A percentile compares a stretch with the other conserved stretches of the same genome.
Evolutionary conservation across 2,888 invertebrate species (phyloP).

Genomic region (Azorinus chamasolen): DNA sequence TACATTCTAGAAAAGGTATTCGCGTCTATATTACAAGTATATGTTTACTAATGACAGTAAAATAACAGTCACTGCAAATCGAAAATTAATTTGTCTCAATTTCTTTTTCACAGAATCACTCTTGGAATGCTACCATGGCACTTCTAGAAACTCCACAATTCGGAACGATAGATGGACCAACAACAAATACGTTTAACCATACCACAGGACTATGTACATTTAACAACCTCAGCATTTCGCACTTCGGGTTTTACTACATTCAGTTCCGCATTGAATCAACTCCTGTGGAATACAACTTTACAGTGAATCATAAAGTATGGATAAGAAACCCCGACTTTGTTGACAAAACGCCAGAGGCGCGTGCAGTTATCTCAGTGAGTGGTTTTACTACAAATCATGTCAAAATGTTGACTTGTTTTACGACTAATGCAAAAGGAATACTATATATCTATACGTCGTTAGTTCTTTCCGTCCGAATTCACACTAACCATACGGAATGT

Average conservation of each 20-base stretch:
- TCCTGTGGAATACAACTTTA: constrained; percentile 58
- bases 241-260: constrained; percentile 66
- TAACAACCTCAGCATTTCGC: constrained; percentile 64
- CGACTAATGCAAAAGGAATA: too few relatives aligned
- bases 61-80: too few relatives aligned
- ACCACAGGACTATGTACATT: constrained; percentile 65
- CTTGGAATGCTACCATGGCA: constrained; percentile 61
- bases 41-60: too few relatives aligned
- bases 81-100: too few relatives aligned
- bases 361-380: too few relatives aligned
- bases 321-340: constrained; percentile 56
- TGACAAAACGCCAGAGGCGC: constrained; percentile 50
- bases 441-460: too few relatives aligned
- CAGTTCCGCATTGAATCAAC: constrained; percentile 61
- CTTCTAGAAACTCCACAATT: constrained; percentile 52
- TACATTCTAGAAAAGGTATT: too few relatives aligned
- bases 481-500: too few relatives aligned
- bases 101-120: constrained; percentile 65
- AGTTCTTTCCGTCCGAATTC: too few relatives aligned
- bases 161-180: constrained; percentile 57
- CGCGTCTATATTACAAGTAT: too few relatives aligned
- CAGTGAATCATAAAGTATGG: constrained; percentile 37
- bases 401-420: too few relatives aligned
- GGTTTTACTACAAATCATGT: too few relatives aligned
- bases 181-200: constrained; percentile 52